A percentile compares a stretch with the other conserved stretches of the same genome.
Evolutionary conservation across 2,888 invertebrate species (phyloP).

Genomic region (Neelides folsomi): DNA sequence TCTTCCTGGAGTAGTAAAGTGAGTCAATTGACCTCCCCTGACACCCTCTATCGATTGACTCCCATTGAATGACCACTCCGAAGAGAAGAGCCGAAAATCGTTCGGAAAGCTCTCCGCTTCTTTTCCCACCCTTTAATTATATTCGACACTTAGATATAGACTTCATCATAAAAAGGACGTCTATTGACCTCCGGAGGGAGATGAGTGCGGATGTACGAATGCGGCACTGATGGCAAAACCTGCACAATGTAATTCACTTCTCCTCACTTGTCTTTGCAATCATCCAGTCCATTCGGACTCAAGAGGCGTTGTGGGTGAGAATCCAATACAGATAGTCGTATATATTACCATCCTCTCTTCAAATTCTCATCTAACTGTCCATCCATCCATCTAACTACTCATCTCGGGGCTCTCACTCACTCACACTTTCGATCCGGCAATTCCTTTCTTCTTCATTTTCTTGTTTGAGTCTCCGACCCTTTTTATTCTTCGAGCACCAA

Average conservation of each 20-base stretch:
- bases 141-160: conserved; percentile 23
- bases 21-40: conserved; percentile 34
- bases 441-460: not conserved
- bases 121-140: conserved; percentile 23
- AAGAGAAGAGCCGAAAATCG: conserved; percentile 13
- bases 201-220: not conserved
- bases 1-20: conserved; percentile 13
- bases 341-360: not conserved
- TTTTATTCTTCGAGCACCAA: not conserved
- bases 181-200: conserved; percentile 11
- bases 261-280: conserved; percentile 17
- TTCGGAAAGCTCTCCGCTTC: conserved; percentile 17
- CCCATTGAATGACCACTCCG: conserved; percentile 14
- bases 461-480: conserved; percentile 7
- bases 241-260: conserved; percentile 16
- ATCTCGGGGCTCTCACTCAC: not conserved
- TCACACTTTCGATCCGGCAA: not conserved
- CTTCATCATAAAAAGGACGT: conserved; percentile 16
- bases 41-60: conserved; percentile 33
- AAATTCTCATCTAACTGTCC: not conserved
- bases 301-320: not conserved
- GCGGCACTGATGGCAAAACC: conserved; percentile 11
- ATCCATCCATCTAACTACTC: conserved; percentile 1
- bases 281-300: conserved; percentile 11
- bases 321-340: not conserved